A percentile compares a stretch with the other conserved stretches of the same genome.
Conservation (phyloP, 2,113 vertebrate genomes). For the Amazona vittata region DNA sequence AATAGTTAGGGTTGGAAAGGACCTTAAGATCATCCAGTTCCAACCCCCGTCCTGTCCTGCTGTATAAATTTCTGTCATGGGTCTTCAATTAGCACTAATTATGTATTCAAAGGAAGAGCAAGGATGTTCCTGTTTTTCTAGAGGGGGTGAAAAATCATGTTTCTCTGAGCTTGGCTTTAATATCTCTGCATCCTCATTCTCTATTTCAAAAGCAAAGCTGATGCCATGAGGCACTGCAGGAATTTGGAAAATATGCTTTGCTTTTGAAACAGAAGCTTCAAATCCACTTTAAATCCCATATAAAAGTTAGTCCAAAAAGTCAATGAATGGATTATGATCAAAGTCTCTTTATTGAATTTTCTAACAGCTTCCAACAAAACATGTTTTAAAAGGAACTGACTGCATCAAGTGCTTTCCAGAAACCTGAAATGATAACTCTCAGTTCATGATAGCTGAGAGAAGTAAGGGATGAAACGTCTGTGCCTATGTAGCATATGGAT, state of each 20-base stretch:
- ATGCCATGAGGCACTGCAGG: conserved; percentile 52
- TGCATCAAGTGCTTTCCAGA: conserved; percentile 43
- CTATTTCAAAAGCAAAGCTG: conserved; percentile 62
- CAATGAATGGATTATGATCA: conserved; percentile 67
- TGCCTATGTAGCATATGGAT: neutral
- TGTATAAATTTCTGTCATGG: neutral
- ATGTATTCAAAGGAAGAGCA: conserved; percentile 41
- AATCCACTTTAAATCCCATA: conserved; percentile 69
- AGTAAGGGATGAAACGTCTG: conserved; percentile 9
- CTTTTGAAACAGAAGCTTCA: conserved; percentile 70
- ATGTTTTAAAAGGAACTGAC: conserved; percentile 48
- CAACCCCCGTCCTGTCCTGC: neutral
- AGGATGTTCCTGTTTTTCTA: conserved; percentile 57
- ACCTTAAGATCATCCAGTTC: too few relatives aligned
- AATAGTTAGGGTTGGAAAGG: too few relatives aligned
- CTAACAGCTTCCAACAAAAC: conserved; percentile 61
- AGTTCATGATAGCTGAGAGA: neutral
- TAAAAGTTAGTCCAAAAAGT: conserved; percentile 66
- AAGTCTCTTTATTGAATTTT: conserved; percentile 64
- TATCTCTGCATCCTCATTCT: conserved; percentile 58
- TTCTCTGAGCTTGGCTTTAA: conserved; percentile 62
- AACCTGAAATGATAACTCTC: conserved; percentile 29
- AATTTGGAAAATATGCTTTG: conserved; percentile 65
- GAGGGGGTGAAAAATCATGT: conserved; percentile 56
- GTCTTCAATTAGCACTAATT: conserved; percentile 53